Evolutionary conservation across 1,140 invertebrate species (phyloP).

Genomic region (Samia ricini): DNA sequence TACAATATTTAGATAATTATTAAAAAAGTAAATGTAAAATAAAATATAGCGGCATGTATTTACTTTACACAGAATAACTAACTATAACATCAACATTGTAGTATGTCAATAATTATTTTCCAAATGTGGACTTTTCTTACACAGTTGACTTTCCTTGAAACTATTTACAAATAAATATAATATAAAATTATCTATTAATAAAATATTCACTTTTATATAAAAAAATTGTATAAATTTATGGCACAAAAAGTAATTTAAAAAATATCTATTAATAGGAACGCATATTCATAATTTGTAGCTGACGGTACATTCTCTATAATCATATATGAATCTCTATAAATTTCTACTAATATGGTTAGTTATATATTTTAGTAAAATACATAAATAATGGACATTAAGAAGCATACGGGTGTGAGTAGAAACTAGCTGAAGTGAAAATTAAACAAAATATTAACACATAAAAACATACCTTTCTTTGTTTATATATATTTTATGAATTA

Average conservation of each 20-base stretch:
- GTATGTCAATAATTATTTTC: background rate
- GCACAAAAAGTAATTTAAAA: conserved; percentile 28
- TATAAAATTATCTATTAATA: background rate
- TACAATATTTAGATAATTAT: no score
- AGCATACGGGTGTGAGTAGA: background rate
- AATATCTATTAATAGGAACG: background rate
- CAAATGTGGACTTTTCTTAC: background rate
- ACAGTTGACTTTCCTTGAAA: background rate
- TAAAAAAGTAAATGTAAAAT: background rate
- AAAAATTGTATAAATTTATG: conserved; percentile 22
- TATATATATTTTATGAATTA: background rate
- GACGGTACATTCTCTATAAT: background rate
- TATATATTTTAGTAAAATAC: no score
- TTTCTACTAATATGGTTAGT: background rate
- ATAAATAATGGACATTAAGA: background rate
- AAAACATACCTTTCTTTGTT: background rate
- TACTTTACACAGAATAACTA: background rate
- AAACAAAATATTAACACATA: background rate
- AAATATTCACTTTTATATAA: background rate
- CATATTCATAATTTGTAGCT: background rate
- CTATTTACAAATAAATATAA: background rate
- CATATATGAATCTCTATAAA: background rate
- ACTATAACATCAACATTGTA: background rate
- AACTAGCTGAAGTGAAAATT: background rate
- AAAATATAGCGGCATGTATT: no score